Conservation (phyloP, 2,113 vertebrate genomes). For the Galbula dea region DNA sequence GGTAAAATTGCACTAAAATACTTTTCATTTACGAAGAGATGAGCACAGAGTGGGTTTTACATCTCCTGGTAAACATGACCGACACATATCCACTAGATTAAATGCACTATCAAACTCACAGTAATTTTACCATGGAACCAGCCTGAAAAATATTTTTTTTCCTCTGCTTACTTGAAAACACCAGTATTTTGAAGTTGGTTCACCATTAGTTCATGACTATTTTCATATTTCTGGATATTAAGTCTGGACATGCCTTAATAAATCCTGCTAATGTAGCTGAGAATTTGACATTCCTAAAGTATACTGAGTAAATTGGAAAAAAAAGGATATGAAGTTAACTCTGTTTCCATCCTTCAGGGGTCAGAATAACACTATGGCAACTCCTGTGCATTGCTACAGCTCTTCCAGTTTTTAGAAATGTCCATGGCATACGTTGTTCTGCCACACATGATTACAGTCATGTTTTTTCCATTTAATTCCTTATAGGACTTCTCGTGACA, state of each 20-base stretch:
- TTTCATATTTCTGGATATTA: constrained; percentile 55
- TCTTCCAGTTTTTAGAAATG: constrained; percentile 61
- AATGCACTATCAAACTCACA: constrained; percentile 2
- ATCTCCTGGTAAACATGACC: constrained; percentile 35
- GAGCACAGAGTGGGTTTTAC: not conserved
- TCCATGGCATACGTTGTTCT: not conserved
- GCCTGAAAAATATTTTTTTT: not conserved
- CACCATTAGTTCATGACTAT: constrained; percentile 23
- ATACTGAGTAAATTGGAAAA: constrained; percentile 36
- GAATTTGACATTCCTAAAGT: constrained; percentile 64
- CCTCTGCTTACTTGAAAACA: not conserved
- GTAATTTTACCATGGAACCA: constrained; percentile 49
- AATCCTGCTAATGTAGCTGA: constrained; percentile 57
- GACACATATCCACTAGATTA: not conserved
- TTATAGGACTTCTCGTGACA: constrained; percentile 13
- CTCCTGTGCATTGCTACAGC: constrained; percentile 53
- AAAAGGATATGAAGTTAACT: constrained; percentile 70
- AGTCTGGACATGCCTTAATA: constrained; percentile 38
- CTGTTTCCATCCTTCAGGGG: constrained; percentile 82
- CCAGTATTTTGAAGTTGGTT: constrained; percentile 25
- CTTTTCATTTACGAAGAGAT: constrained; percentile 20
- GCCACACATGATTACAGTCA: not conserved
- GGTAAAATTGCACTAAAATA: constrained; percentile 18
- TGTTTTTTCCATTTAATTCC: constrained; percentile 22
- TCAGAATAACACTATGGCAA: constrained; percentile 80